Percentiles rank a stretch among this genome's conserved stretches.
phyloP scores from a whole-genome alignment of 2,888 invertebrate genomes.

The Melikaiella ostensackeni region DNA sequence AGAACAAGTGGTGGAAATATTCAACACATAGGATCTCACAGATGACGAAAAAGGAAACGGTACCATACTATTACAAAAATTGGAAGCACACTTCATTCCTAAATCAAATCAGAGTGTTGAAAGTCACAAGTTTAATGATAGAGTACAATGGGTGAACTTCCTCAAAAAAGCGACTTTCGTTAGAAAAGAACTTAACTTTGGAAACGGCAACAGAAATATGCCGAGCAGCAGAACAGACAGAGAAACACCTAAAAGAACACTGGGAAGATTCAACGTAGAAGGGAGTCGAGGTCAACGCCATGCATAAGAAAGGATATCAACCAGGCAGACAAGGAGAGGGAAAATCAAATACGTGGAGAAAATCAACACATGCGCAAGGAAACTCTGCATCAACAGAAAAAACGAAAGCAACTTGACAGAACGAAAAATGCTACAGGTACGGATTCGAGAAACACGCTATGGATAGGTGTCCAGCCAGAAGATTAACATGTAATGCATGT shows the following conservation, averaged over 20 bases:
- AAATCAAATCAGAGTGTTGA: conserved; percentile 39
- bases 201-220: conserved; percentile 45
- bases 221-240: conserved; percentile 47
- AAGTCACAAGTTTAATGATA: conserved; percentile 51
- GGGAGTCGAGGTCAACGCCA: not conserved
- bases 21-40: conserved; percentile 40
- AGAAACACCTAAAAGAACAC: conserved; percentile 41
- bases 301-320: not conserved
- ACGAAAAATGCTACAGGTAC: not conserved
- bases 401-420: not conserved
- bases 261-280: conserved; percentile 1
- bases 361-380: not conserved
- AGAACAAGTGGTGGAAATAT: conserved; percentile 44
- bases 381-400: not conserved
- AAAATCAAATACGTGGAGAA: not conserved
- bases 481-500: conserved; percentile 26
- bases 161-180: too few species aligned
- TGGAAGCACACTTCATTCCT: conserved; percentile 38
- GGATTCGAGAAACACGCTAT: not conserved
- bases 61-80: conserved; percentile 33
- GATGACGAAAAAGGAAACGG: conserved; percentile 32
- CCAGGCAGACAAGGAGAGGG: not conserved
- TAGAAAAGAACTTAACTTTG: too few species aligned
- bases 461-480: conserved; percentile 16
- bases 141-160: too few species aligned